phyloP scores from a whole-genome alignment of 1,140 invertebrate species.

The Kradibia gibbosae region DNA sequence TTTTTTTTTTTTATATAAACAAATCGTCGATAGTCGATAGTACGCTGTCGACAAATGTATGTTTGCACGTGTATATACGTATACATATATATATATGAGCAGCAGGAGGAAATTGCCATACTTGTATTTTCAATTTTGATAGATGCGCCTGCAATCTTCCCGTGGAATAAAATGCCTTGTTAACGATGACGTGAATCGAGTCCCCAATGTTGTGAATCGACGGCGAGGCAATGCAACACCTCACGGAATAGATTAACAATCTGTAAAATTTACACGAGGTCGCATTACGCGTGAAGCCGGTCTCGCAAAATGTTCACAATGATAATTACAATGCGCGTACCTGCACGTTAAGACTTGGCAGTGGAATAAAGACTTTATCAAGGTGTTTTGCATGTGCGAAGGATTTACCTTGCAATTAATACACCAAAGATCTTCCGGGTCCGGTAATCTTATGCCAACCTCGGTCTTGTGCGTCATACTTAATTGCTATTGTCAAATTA shows the following conservation, averaged over 20 bases:
- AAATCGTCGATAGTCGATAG: too few relatives aligned
- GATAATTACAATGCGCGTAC: slow-evolving; percentile 27
- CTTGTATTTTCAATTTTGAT: slow-evolving; percentile 48
- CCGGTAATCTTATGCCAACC: slow-evolving; percentile 47
- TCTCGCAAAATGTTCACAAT: too few relatives aligned
- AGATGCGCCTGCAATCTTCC: slow-evolving; percentile 53
- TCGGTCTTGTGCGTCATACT: slow-evolving; percentile 44
- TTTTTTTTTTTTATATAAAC: too few relatives aligned
- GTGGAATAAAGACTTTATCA: slow-evolving; percentile 54
- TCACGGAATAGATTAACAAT: slow-evolving; percentile 53
- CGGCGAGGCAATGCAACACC: slow-evolving; percentile 58
- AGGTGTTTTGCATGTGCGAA: slow-evolving; percentile 44
- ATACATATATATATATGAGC: too few relatives aligned
- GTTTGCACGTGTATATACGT: too few relatives aligned
- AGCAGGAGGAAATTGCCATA: slow-evolving; percentile 24
- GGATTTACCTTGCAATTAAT: slow-evolving; percentile 52
- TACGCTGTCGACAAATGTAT: too few relatives aligned
- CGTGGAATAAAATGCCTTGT: slow-evolving; percentile 48
- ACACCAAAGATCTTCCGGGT: slow-evolving; percentile 51
- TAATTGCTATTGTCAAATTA: too few relatives aligned
- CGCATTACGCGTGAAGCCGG: too few relatives aligned
- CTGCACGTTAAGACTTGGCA: slow-evolving; percentile 59
- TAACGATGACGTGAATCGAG: slow-evolving; percentile 53
- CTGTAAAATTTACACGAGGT: slow-evolving; percentile 57
- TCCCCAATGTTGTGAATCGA: slow-evolving; percentile 49